Evolutionary conservation across 2,113 vertebrate species (phyloP), one percentile per base, ranked within the genome.

Genomic region (Pseudorectes ferrugineus): DNA sequence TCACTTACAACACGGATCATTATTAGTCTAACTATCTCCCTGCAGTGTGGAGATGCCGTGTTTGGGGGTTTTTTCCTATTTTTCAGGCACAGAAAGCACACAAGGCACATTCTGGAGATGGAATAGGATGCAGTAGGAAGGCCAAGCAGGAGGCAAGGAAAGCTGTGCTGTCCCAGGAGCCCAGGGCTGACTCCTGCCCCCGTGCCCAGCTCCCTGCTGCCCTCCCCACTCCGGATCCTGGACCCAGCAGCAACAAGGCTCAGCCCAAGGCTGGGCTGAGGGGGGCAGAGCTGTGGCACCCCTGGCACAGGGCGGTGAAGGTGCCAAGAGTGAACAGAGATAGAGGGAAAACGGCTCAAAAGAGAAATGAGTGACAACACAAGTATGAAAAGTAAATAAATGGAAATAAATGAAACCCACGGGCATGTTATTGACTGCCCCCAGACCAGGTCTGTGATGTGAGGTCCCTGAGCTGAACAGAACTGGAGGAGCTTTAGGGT

Each of bases 11-110:
- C 68, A 57, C 0, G 3, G 68, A 52, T 95, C 80, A 72, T 93
- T 92, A 87, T 96, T 95, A 87, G 83, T 75, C 68, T 96, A 95
- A 92, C 92, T 77, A 81, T 83, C 91, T 92, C 85, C 79, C 83
- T 48, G 68, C 80, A 66, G 65, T 10, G 57, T 84, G 61, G 80
- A 84, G 72, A 77, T 43, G 35, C n/a, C 31, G 10, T 3, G 0
- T 6, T 71, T 40, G 40, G 57, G 25, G 6, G 18, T 8, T 79
- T 14, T 46, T 57, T 36, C 14, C 6, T 26, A 28, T 65, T 80
- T 86, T 85, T 63, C 81, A 81, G 65, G 18, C 38, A 35, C 33
- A 33, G 59, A 75, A 61, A 79, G 73, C 57, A 71, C 36, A 52
- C 28, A 12, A 38, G 65, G n/a, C 65, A 59, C 31, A 5, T 85